Evolutionary conservation across 2,113 vertebrate species (phyloP), one percentile per base, ranked within the genome.

Genomic region (Nanorana parkeri): DNA sequence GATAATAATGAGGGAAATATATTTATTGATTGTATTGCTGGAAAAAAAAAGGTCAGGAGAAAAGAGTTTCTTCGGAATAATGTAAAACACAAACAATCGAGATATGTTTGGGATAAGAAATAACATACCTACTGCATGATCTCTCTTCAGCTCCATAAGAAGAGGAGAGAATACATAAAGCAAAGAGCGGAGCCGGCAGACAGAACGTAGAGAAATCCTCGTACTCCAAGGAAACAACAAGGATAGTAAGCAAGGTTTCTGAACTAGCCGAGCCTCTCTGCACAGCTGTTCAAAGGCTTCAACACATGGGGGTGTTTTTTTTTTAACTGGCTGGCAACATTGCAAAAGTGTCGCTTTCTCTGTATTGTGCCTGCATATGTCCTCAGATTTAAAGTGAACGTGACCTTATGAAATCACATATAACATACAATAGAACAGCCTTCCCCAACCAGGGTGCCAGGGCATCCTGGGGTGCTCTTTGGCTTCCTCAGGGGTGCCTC

Each of bases 231-330:
- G 24, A 68, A 78, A 55, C 17, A 29, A 56, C 64, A 68, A 58
- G 64, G 60, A 32, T 58, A 68, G 26, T 56, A 13, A 67, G 26
- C 28, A 55, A 41, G 65, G 23, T 58, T 78, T 78, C 26, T 68
- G 51, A 78, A 68, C 65, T 68, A 78, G 36, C 66, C 1, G 28
- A 51, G 28, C 64, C 41, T 28, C 54, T 68, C 58, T 26, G 52
- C 51, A 10, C 64, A 68, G 65, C 77, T 78, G 64, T 68, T 78
- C 47, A 66, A 19, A 56, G 64, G n/a, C 64, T 56, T 78, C 52
- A 78, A 55, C 77, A 78, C 26, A 24, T 26, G 60, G 5, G 5
- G 5, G 5, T 36, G 16, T 64, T 60, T 52, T 68, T 66, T 52
- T 51, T 68, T 13, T 47, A 47, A 47, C 77, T 41, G 65, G 64